Base-by-base conservation (phyloP, 2,888 invertebrate species). In the Punctoribates punctum region DNA sequence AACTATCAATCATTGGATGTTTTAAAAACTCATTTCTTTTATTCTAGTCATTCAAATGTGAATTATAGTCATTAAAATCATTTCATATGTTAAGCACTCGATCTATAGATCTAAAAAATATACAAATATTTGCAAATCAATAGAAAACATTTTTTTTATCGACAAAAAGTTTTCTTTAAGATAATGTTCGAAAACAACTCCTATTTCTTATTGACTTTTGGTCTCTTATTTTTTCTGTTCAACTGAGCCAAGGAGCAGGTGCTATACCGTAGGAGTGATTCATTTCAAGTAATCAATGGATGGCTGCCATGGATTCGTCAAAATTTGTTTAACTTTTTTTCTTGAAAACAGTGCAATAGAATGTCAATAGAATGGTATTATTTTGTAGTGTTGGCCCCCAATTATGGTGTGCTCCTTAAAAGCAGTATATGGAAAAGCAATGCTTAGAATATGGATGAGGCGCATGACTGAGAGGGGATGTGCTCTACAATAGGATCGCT, bases 381-480 rank as follows among this genome's bases (percentile, higher is more conserved):
- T 42, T 42, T 51, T n/a, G n/a, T 51, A 2, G 51, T 51, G n/a
- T 17, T 51, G 20, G 17, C 17, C 5, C 29, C 60, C 60, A 60
- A 60, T 60, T 60, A 60, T 60, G 60, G 60, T 27, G 60, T 20
- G 60, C 60, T 60, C 29, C 4, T 60, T 60, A 13, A 60, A 25
- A 60, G 57, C 60, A 60, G 60, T 60, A 60, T 60, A 60, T 20
- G 60, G 60, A 15, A 60, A 60, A 20, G 27, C 25, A 17, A 25
- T 27, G 60, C 17, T 23, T n/a, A n/a, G 11, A 42, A 42, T 13
- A 51, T 13, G n/a, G 17, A 20, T n/a, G 17, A 20, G 5, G 51
- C 51, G 65, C 65, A 65, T 65, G 65, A 34, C 65, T 34, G 29
- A 23, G 38, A 34, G 25, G 65, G 25, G 65, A 65, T 65, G 38